phyloP scores from a whole-genome alignment of 2,888 invertebrate genomes.

The Drosophila mulleri region DNA sequence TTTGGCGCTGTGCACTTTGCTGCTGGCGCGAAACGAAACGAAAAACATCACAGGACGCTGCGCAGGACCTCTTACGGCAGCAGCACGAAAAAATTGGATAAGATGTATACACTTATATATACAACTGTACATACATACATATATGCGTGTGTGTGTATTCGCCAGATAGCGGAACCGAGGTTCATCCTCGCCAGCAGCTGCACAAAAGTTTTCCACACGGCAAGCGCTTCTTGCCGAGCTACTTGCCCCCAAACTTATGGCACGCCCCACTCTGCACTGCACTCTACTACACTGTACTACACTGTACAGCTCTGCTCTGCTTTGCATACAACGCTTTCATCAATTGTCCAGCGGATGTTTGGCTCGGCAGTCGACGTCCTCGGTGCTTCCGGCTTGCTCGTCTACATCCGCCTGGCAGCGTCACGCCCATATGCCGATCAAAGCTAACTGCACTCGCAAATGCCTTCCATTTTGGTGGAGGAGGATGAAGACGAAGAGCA shows the following conservation, averaged over 20 bases:
- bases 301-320: background rate
- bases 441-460: constrained; percentile 77
- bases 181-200: constrained; percentile 58
- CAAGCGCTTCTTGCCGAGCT: constrained; percentile 66
- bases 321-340: constrained; percentile 69
- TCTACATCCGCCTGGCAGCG: constrained; percentile 54
- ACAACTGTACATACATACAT: background rate
- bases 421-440: constrained; percentile 55
- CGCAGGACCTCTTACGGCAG: constrained; percentile 42
- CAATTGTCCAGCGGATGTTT: constrained; percentile 80
- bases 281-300: background rate
- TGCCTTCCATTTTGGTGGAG: constrained; percentile 58
- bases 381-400: constrained; percentile 62
- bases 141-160: background rate
- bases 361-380: constrained; percentile 54
- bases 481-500: constrained; percentile 29
- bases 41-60: constrained; percentile 66
- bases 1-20: constrained; percentile 75
- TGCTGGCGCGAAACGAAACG: constrained; percentile 64
- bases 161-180: constrained; percentile 20
- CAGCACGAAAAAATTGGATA: constrained; percentile 22
- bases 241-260: constrained; percentile 58
- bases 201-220: constrained; percentile 75
- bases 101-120: background rate
- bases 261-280: background rate